Conservation (phyloP, 2,797 vertebrate species). For the Apodemus agrarius region DNA sequence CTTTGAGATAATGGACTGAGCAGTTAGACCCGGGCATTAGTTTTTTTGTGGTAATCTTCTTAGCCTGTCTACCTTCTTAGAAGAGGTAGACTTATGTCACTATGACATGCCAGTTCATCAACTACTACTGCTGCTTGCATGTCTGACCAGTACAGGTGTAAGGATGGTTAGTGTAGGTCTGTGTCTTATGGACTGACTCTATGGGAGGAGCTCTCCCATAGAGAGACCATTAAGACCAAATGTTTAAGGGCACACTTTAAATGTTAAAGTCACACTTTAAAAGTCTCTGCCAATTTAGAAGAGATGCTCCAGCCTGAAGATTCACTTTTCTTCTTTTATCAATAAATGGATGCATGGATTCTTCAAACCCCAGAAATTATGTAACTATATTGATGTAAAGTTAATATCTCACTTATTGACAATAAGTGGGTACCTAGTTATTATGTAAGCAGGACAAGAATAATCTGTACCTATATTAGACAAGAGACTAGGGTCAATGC, state of each 20-base stretch:
- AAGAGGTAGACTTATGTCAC: too few relatives aligned
- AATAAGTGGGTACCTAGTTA: background rate
- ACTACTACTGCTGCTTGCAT: background rate
- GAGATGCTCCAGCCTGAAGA: background rate
- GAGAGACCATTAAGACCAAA: too few relatives aligned
- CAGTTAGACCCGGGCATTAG: too few relatives aligned
- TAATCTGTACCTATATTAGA: background rate
- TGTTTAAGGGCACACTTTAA: background rate
- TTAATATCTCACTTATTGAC: background rate
- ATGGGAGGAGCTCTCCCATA: background rate
- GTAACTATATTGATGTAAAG: background rate
- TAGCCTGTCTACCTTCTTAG: background rate
- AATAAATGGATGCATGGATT: background rate
- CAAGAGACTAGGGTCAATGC: background rate
- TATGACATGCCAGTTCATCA: rapidly evolving
- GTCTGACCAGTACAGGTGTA: background rate
- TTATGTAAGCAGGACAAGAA: background rate
- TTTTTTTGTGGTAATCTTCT: background rate
- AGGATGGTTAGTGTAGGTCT: background rate
- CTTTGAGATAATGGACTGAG: too few relatives aligned
- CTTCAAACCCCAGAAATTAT: background rate
- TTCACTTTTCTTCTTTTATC: background rate
- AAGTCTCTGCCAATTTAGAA: background rate
- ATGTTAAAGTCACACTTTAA: background rate
- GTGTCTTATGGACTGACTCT: background rate